Evolutionary conservation across 2,113 vertebrate genomes (phyloP), one percentile per base, ranked within the genome.

Genomic region (Herpetotheres cachinnans): DNA sequence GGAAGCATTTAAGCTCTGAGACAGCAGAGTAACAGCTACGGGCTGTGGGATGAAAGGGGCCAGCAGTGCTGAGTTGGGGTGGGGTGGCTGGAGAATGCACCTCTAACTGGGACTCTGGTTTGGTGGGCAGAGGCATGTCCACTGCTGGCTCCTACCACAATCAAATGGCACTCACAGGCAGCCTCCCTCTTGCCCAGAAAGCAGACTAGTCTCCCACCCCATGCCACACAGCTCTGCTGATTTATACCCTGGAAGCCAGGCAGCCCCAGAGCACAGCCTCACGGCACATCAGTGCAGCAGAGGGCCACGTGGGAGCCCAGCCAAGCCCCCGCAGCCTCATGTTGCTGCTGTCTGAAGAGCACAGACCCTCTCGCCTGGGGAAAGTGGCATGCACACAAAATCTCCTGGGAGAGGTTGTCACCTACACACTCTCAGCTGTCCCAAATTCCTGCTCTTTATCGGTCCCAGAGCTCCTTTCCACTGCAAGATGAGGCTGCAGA

Each of bases 241-340:
- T 82, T 79, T 62, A 38, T 38, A 17, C 10, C 18, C 42, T 61
- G 0, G 2, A 55, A 92, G 36, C 30, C 42, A 30, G 29, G 54
- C 47, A 79, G 42, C 29, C 24, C 38, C 0, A 0, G 32, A 44
- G 44, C 44, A 26, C 82, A 83, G n/a, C 36, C 4, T 2, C 12
- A 32, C 2, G 15, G 66, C 32, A 19, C 0, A 2, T 65, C 56
- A 19, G 56, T 42, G 32, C 11, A 24, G n/a, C 42, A 21, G 25
- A 63, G 15, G n/a, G 26, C n/a, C 19, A 16, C 19, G 7, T 13
- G 32, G 32, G n/a, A 88, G 74, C 36, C 36, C 63, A 62, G 55
- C 18, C 63, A 93, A 72, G 30, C 36, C 38, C 27, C 50, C 2
- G 1, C 3, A 3, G 38, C 52, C 22, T 58, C 16, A 30, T 1